phyloP scores from a whole-genome alignment of 1,140 invertebrate genomes.

The Leptopilina boulardi region DNA sequence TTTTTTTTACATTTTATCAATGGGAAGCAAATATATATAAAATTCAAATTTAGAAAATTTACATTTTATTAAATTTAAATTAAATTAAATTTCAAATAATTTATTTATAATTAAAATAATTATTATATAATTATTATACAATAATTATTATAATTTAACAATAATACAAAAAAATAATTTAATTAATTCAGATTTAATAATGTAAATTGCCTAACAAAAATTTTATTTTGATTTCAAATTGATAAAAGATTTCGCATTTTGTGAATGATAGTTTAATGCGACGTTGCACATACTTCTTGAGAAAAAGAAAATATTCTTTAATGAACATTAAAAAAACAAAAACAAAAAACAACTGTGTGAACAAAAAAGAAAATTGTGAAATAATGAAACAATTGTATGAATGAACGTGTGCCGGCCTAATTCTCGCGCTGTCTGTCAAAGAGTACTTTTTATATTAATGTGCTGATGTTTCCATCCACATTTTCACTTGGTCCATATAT shows the following conservation, averaged over 20 bases:
- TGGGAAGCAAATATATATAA: neutral
- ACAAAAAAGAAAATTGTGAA: constrained; percentile 40
- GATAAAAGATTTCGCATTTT: constrained; percentile 19
- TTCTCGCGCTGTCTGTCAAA: constrained; percentile 72
- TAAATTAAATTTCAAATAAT: no score
- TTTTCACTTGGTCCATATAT: constrained; percentile 45
- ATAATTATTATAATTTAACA: no score
- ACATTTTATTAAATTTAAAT: neutral
- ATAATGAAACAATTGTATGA: constrained; percentile 29
- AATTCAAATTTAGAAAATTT: neutral
- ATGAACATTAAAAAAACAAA: no score
- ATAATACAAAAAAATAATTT: no score
- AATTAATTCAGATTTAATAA: no score
- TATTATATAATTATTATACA: no score
- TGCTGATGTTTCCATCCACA: constrained; percentile 64
- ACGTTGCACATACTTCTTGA: constrained; percentile 30
- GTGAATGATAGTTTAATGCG: neutral
- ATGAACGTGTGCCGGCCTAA: constrained; percentile 72
- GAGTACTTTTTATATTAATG: constrained; percentile 76
- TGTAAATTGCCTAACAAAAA: neutral
- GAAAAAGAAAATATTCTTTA: constrained; percentile 29
- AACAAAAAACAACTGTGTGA: neutral
- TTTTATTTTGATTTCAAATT: no score
- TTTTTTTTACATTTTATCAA: neutral
- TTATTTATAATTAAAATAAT: no score